phyloP scores from a whole-genome alignment of 2,113 vertebrate genomes.

The Lagopus leucura region DNA sequence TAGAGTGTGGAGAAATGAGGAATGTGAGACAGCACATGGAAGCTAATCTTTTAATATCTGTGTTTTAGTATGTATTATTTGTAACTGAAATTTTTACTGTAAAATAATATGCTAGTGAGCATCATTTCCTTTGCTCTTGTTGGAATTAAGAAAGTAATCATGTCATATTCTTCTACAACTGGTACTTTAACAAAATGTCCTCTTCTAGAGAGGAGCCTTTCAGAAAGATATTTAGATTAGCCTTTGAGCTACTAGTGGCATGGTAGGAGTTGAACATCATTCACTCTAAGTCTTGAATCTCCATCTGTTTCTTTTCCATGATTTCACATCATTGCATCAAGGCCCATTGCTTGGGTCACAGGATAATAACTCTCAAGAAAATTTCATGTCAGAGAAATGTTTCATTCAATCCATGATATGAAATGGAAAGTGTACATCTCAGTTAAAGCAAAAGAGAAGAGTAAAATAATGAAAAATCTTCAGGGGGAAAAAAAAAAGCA shows the following conservation, averaged over 20 bases:
- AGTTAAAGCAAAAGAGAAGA: not conserved
- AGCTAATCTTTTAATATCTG: not conserved
- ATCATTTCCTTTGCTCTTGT: not conserved
- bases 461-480: not conserved
- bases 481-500: not conserved
- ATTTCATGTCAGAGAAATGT: not conserved
- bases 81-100: not conserved
- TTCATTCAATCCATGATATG: not conserved
- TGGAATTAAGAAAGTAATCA: not conserved
- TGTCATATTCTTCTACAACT: not conserved
- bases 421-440: not conserved
- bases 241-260: not conserved
- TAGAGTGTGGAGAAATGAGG: not conserved
- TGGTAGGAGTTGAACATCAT: not conserved
- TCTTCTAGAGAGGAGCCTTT: not conserved
- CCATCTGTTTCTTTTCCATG: not conserved
- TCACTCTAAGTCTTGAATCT: not conserved
- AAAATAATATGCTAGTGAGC: not conserved
- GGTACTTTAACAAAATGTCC: not conserved
- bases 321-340: not conserved
- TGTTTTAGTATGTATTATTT: not conserved
- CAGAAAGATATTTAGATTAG: not conserved
- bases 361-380: not conserved
- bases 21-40: not conserved
- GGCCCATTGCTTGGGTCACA: not conserved